Conservation (phyloP, 2,888 invertebrate genomes). For the Rhopalosiphum nymphaeae region DNA sequence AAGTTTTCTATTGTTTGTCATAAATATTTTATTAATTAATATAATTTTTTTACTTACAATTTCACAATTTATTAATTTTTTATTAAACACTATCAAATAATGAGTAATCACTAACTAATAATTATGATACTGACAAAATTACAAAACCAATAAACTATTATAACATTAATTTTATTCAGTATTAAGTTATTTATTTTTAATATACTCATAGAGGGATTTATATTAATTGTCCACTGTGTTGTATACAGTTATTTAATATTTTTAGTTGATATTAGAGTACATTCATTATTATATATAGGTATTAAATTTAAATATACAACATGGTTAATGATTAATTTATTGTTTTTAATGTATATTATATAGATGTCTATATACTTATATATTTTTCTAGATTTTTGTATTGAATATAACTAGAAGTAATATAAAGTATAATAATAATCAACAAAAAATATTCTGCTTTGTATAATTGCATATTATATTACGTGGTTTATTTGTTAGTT, state of each 20-base stretch:
- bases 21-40: neutral
- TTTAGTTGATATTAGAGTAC: neutral
- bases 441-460: neutral
- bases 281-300: neutral
- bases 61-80: neutral
- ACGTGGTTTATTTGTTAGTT: neutral
- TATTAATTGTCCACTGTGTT: neutral
- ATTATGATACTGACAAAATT: neutral
- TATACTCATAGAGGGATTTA: neutral
- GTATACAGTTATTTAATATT: neutral
- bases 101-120: neutral
- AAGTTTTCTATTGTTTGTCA: conserved; percentile 12
- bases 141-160: neutral
- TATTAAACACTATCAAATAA: neutral
- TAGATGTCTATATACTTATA: neutral
- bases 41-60: neutral
- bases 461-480: neutral
- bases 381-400: neutral
- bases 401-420: neutral
- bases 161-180: neutral
- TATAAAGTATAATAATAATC: neutral
- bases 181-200: neutral
- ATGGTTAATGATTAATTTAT: neutral
- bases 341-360: neutral
- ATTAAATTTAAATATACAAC: neutral